Evolutionary conservation across 2,797 vertebrate species (phyloP).

Genomic region (Catamblyrhynchus diadema): DNA sequence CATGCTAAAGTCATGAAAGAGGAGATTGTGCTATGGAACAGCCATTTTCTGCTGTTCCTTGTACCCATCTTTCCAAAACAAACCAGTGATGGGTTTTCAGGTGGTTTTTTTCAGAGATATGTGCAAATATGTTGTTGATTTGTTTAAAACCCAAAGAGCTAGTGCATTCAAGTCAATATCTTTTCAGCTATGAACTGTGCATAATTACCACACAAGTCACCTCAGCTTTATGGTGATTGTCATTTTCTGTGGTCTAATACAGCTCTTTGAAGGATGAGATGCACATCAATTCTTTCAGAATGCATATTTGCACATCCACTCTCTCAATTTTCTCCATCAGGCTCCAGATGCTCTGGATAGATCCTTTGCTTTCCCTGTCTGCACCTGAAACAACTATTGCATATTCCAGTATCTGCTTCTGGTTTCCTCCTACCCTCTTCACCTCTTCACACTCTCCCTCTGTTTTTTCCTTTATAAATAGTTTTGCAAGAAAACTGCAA

Average conservation of each 20-base stretch:
- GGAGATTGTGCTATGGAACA: neutral
- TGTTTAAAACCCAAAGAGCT: neutral
- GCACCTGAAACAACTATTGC: neutral
- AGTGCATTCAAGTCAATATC: accelerated
- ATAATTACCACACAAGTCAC: neutral
- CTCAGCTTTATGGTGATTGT: neutral
- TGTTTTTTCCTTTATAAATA: neutral
- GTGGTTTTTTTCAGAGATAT: accelerated
- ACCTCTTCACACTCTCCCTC: neutral
- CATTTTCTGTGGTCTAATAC: neutral
- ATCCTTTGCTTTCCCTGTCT: neutral
- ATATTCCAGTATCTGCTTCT: neutral
- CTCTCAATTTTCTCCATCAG: neutral
- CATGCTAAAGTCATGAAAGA: neutral
- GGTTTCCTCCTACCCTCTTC: neutral
- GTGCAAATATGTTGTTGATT: neutral
- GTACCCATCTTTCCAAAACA: neutral
- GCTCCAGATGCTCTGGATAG: neutral
- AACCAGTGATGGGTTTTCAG: neutral
- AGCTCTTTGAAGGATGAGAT: neutral
- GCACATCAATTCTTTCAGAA: neutral
- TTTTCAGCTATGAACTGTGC: neutral
- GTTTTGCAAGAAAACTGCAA: neutral
- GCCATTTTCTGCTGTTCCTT: neutral
- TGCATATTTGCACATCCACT: neutral